Conservation (phyloP, 2,113 vertebrate genomes). For the Tragelaphus strepsiceros region DNA sequence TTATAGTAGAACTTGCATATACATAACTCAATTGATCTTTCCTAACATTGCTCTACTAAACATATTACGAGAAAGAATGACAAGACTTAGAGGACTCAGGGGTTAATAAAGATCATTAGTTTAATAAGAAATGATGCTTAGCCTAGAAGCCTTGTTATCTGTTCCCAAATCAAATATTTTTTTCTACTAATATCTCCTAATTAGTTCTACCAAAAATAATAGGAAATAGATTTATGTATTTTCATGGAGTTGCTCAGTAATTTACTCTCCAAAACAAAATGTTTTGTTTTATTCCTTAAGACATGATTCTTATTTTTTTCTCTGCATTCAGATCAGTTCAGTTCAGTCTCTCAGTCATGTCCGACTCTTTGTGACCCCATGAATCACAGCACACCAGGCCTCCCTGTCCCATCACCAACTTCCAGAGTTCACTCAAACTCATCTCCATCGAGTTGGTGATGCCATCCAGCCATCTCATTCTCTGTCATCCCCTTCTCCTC, state of each 20-base stretch:
- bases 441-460: accelerated
- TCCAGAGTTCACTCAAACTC: too few species aligned
- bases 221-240: not conserved
- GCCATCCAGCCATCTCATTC: too few species aligned
- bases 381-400: too few species aligned
- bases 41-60: not conserved
- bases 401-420: too few species aligned
- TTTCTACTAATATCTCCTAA: not conserved
- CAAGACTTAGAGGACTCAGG: not conserved
- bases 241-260: not conserved
- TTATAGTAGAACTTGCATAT: not conserved
- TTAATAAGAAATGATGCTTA: not conserved
- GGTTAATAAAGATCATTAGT: not conserved
- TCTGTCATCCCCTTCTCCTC: too few species aligned
- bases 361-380: too few species aligned
- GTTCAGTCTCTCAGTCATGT: too few species aligned
- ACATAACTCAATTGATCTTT: not conserved
- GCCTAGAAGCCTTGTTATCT: not conserved
- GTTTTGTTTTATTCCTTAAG: too few species aligned
- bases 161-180: not conserved
- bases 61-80: not conserved
- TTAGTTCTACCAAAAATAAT: not conserved
- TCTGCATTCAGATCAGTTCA: too few species aligned
- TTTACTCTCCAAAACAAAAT: not conserved
- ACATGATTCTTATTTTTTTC: too few species aligned